Evolutionary conservation across 2,113 vertebrate species (phyloP).

Genomic region (Pedetes capensis): DNA sequence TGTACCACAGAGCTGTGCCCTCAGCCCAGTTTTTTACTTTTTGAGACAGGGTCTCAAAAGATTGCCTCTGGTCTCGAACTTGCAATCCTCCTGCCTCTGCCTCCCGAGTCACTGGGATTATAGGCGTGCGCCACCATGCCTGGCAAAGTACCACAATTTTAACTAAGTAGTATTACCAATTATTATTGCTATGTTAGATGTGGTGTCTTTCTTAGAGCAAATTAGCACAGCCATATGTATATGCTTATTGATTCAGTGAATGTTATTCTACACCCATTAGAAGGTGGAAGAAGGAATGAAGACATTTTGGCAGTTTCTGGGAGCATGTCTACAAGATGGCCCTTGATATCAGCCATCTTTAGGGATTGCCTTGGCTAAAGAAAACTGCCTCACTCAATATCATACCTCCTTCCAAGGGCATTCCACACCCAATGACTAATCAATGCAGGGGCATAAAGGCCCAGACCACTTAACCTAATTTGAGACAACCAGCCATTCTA

Average conservation of each 20-base stretch:
- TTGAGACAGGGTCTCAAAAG: no score
- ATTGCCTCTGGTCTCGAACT: no score
- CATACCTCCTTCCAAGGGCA: neutral
- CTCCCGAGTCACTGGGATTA: no score
- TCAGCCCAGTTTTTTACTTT: no score
- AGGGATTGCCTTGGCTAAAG: neutral
- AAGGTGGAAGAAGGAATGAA: neutral
- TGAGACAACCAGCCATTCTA: slow-evolving; percentile 7
- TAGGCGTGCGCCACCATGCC: no score
- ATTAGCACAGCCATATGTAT: neutral
- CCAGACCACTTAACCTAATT: neutral
- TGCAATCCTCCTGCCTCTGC: no score
- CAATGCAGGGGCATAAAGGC: neutral
- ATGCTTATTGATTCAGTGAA: neutral
- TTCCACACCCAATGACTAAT: neutral
- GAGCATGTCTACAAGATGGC: neutral
- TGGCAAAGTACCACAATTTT: no score
- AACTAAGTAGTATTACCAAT: neutral
- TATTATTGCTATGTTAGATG: neutral
- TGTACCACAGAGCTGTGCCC: no score
- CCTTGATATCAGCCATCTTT: neutral
- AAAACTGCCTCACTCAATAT: neutral
- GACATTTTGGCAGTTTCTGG: neutral
- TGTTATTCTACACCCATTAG: neutral
- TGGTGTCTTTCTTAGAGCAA: neutral